Evolutionary conservation across 2,797 vertebrate species (phyloP).

Genomic region (Anguilla pacifica): DNA sequence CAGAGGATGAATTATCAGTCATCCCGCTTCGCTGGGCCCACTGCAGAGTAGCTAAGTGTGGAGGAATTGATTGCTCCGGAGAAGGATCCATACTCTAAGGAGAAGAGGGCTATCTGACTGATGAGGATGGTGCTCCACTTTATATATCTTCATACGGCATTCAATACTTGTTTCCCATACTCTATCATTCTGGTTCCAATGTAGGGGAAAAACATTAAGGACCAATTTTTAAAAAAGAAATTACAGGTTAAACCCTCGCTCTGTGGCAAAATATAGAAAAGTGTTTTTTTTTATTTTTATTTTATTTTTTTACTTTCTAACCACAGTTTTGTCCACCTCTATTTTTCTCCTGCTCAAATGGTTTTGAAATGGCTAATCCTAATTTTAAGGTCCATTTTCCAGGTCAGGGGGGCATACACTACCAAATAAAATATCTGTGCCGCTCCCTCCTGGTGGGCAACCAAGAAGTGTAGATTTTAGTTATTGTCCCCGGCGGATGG

Average conservation of each 20-base stretch:
- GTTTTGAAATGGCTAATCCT: background rate
- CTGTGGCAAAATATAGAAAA: background rate
- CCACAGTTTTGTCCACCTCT: too few species aligned
- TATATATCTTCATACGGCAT: conserved; percentile 2
- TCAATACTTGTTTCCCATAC: background rate
- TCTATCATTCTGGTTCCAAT: background rate
- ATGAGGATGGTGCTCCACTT: background rate
- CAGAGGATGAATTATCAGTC: background rate
- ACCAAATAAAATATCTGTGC: too few species aligned
- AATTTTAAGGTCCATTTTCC: background rate
- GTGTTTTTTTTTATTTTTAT: background rate
- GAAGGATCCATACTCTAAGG: background rate
- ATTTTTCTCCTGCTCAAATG: background rate
- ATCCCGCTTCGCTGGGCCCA: background rate
- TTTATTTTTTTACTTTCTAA: background rate
- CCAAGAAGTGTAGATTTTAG: too few species aligned
- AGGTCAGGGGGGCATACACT: too few species aligned
- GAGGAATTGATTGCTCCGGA: background rate
- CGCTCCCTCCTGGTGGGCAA: too few species aligned
- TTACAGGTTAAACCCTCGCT: background rate
- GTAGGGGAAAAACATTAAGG: background rate
- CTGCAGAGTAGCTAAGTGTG: conserved; percentile 4
- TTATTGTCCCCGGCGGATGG: too few species aligned
- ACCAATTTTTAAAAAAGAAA: background rate
- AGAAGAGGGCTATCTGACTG: conserved; percentile 5